These are phyloP conservation scores for Elmis aenea DNA, from an alignment of 2,888 invertebrate genomes.

Conservation along the genomic window DNA sequence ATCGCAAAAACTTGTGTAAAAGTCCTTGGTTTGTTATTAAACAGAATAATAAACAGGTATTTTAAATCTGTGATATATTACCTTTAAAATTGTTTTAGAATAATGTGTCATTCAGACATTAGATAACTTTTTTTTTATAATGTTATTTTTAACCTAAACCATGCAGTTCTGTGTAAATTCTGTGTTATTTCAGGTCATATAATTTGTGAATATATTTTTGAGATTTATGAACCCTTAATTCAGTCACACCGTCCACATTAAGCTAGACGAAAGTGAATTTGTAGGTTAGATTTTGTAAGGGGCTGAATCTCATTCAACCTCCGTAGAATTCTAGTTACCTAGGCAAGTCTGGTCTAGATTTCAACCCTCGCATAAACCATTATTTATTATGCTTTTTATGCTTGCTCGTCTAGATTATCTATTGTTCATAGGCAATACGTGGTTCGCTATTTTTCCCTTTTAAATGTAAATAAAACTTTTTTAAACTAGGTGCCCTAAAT, in stretches of 20 bases:
- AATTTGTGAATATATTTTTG: no score
- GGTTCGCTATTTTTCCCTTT: conserved; percentile 29
- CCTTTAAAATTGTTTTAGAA: no score
- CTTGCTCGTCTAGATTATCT: conserved; percentile 27
- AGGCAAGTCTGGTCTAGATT: conserved; percentile 16
- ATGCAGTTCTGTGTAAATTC: neutral
- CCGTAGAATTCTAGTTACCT: conserved; percentile 12
- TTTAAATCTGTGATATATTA: no score
- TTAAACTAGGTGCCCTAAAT: conserved; percentile 30
- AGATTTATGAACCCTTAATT: neutral
- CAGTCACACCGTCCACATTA: conserved; percentile 4
- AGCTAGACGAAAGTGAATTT: conserved; percentile 11
- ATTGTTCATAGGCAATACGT: conserved; percentile 28
- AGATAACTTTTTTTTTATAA: no score
- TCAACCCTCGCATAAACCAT: conserved; percentile 21
- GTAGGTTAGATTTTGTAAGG: conserved; percentile 9
- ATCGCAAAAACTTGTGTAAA: no score
- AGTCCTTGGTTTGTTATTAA: no score
- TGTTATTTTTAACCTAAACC: no score
- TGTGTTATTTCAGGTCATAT: no score
- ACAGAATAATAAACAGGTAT: no score
- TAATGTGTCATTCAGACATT: no score
- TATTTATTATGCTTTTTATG: conserved; percentile 31
- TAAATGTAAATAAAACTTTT: conserved; percentile 30
- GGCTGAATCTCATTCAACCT: conserved; percentile 9